These are phyloP conservation scores for Chymomyza fuscimana DNA, from an alignment of 2,888 invertebrate species.

Conservation along the genomic window DNA sequence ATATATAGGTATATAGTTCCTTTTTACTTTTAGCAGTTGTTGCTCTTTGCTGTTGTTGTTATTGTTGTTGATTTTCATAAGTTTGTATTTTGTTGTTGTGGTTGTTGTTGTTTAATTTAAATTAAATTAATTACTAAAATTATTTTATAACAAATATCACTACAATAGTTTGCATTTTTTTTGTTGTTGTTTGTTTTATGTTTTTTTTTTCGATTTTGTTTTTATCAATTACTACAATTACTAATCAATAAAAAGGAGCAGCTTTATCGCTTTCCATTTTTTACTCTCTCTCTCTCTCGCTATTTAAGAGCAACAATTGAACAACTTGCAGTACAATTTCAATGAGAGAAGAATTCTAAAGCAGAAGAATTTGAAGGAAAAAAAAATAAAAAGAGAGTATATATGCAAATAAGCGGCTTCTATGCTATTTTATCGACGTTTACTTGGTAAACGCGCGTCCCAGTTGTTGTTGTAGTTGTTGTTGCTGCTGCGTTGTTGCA, in stretches of 20 bases:
- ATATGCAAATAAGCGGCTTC: not conserved
- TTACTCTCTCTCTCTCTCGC: not conserved
- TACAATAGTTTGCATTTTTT: slow-evolving; percentile 74
- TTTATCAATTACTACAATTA: slow-evolving; percentile 50
- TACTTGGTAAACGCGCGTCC: slow-evolving; percentile 71
- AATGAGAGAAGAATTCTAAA: not conserved
- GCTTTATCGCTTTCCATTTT: not conserved
- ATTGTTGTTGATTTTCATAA: slow-evolving; percentile 24
- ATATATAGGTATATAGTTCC: slow-evolving; percentile 53
- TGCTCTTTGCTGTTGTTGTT: slow-evolving; percentile 33
- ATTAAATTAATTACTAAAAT: slow-evolving; percentile 77
- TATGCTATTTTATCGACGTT: slow-evolving; percentile 57
- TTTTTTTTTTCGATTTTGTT: slow-evolving; percentile 34
- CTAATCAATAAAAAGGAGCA: slow-evolving; percentile 34
- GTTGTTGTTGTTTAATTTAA: slow-evolving; percentile 66
- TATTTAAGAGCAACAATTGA: slow-evolving; percentile 17
- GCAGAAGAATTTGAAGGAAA: not conserved
- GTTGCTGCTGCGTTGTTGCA: slow-evolving; percentile 20
- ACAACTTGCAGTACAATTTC: not conserved
- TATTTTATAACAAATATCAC: slow-evolving; percentile 79
- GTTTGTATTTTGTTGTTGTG: slow-evolving; percentile 19
- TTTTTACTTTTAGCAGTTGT: slow-evolving; percentile 43
- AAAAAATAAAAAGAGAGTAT: not conserved
- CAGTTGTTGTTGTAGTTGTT: slow-evolving; percentile 38
- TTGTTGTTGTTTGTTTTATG: slow-evolving; percentile 34